phyloP scores from a whole-genome alignment of 2,113 vertebrate genomes.

The Bufo gargarizans region DNA sequence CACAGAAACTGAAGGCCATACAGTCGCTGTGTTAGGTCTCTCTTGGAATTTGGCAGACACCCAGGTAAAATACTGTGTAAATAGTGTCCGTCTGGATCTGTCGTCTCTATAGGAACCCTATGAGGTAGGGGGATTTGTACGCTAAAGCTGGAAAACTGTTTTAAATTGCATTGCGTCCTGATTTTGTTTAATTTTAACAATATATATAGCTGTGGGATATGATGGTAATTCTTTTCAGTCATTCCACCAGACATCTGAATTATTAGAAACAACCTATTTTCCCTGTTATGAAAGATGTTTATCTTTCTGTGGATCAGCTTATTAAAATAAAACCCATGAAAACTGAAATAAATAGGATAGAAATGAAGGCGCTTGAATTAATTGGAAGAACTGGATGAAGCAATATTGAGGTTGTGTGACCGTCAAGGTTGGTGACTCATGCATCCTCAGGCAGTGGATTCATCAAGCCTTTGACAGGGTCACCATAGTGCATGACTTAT shows the following conservation, averaged over 20 bases:
- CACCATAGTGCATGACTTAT: neutral
- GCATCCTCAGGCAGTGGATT: slow-evolving; percentile 34
- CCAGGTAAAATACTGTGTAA: neutral
- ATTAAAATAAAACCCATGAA: slow-evolving; percentile 38
- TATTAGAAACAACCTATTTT: neutral
- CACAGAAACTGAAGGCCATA: neutral
- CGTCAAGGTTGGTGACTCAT: slow-evolving; percentile 33
- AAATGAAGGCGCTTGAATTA: slow-evolving; percentile 3
- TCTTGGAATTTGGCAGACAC: neutral
- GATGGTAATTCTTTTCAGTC: neutral
- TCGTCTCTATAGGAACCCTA: neutral
- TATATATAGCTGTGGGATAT: neutral
- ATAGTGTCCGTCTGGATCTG: neutral
- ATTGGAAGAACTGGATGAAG: slow-evolving; percentile 1
- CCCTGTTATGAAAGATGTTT: neutral
- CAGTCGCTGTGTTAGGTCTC: neutral
- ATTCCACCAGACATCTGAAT: neutral
- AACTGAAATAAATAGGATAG: neutral
- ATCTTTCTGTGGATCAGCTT: slow-evolving; percentile 6
- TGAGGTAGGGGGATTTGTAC: neutral
- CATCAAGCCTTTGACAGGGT: slow-evolving; percentile 19
- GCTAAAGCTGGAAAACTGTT: neutral
- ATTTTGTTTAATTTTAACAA: neutral
- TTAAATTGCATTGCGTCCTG: neutral
- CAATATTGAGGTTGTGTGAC: slow-evolving; percentile 43